Evolutionary conservation across 1,140 invertebrate species (phyloP), one percentile per base, ranked within the genome.

Genomic region (Drosophila simulans): DNA sequence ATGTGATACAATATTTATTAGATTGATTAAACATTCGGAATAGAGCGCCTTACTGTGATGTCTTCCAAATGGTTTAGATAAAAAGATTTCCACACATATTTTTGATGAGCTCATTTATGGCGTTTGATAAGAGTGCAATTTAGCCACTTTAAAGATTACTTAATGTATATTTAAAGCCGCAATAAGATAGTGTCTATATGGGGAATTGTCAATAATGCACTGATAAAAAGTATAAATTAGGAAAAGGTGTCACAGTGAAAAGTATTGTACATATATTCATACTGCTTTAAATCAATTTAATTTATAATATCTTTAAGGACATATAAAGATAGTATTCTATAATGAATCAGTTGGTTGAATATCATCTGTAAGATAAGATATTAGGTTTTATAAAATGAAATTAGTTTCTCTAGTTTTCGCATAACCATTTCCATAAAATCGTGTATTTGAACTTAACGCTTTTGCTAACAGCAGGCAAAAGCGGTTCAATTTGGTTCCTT

Each of bases 121-220:
- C 13, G 27, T 46, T 46, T 25, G 43, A 46, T 46, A 46, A 46
- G 22, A 25, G 13, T 46, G 20, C 45, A 25, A 25, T 25, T 46
- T 13, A 5, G 13, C 1, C 13, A n/a, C 4, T 10, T 46, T 10
- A 12, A 27, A 48, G 46, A 48, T 15, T 34, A 34, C 34, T 17
- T 34, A 4, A 17, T 51, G n/a, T 51, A 51, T 34, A 34, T 51
- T 34, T 31, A 34, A 34, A 5, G 11, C 48, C 27, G 4, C 1
- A 8, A 13, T n/a, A 15, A 49, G 46, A 49, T 31, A 15, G 7
- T 27, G n/a, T 27, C 22, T 27, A 27, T 15, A n/a, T 13, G 22
- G 25, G 25, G 22, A n/a, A 31, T 4, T 15, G 25, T 31, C n/a
- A 27, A 46, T 46, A 11, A n/a, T 20, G 2, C 20, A 25, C 45